Percentiles rank a stretch among this genome's conserved stretches.
phyloP scores from a whole-genome alignment of 2,797 vertebrate genomes.

The Numenius phaeopus region DNA sequence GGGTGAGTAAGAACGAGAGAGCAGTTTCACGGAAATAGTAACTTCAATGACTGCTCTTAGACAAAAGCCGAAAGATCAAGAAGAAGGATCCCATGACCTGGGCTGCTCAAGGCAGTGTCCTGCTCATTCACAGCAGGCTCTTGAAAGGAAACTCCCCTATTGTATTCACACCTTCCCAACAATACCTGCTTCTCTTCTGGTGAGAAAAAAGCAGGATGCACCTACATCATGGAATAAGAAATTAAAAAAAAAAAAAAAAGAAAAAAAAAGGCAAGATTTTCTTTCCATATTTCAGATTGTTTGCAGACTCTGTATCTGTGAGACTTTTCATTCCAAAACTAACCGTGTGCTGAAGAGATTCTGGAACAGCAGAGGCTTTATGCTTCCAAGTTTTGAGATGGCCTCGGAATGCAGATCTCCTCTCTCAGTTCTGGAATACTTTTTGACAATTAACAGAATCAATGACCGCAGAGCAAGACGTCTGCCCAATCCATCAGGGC shows the following conservation, averaged over 20 bases:
- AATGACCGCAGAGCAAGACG: constrained; percentile 11
- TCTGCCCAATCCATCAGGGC: constrained; percentile 47
- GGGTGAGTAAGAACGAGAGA: not conserved
- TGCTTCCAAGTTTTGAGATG: constrained; percentile 30
- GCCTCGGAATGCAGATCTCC: not conserved
- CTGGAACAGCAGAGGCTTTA: constrained; percentile 36
- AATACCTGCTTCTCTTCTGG: not conserved
- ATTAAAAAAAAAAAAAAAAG: not conserved
- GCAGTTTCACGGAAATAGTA: not conserved
- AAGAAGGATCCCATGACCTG: not conserved
- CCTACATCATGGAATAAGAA: not conserved
- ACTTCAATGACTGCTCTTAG: not conserved
- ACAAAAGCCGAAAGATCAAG: not conserved
- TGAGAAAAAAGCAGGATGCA: not conserved
- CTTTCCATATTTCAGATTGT: not conserved
- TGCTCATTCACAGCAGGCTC: not conserved
- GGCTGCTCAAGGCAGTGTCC: not conserved
- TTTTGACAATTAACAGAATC: constrained; percentile 59
- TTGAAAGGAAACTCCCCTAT: not conserved
- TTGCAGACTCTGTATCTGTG: not conserved
- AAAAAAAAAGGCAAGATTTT: not conserved
- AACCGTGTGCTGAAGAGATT: constrained; percentile 19
- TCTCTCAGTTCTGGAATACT: constrained; percentile 31
- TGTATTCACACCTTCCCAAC: not conserved
- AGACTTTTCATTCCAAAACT: constrained; percentile 34